Percentiles rank a stretch among this genome's conserved stretches.
These are phyloP conservation scores for Dyspetes luteomarginatus DNA, from an alignment of 2,888 invertebrate species.

Conservation along the genomic window DNA sequence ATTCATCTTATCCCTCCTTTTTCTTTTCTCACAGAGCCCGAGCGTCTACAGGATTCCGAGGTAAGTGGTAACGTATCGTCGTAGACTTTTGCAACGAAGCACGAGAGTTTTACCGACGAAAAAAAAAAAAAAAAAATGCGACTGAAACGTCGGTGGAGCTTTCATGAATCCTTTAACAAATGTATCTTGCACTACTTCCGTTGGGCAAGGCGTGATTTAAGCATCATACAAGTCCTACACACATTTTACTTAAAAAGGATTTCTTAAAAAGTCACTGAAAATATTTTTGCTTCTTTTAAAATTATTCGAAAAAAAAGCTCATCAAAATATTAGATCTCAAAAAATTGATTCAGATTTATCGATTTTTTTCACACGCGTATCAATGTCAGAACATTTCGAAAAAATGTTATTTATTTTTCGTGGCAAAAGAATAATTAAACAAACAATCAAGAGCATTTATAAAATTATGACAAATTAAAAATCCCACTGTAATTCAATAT, in stretches of 20 bases:
- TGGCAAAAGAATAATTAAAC: too few species aligned
- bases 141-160: constrained; percentile 27
- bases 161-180: constrained; percentile 44
- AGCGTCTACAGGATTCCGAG: constrained; percentile 73
- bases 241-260: not conserved
- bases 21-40: constrained; percentile 67
- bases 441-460: not conserved
- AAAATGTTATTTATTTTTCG: too few species aligned
- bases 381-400: too few species aligned
- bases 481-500: not conserved
- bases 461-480: not conserved
- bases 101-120: constrained; percentile 44
- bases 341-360: not conserved
- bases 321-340: too few species aligned
- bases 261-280: too few species aligned
- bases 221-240: not conserved
- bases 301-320: too few species aligned
- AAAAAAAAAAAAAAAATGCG: constrained; percentile 6
- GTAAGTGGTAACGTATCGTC: constrained; percentile 73
- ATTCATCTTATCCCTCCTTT: constrained; percentile 59
- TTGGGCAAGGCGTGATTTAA: not conserved
- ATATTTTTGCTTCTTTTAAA: not conserved
- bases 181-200: constrained; percentile 8
- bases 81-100: constrained; percentile 23
- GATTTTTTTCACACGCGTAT: not conserved